phyloP scores from a whole-genome alignment of 2,797 vertebrate species.

The Oryzias dopingdopingensis region DNA sequence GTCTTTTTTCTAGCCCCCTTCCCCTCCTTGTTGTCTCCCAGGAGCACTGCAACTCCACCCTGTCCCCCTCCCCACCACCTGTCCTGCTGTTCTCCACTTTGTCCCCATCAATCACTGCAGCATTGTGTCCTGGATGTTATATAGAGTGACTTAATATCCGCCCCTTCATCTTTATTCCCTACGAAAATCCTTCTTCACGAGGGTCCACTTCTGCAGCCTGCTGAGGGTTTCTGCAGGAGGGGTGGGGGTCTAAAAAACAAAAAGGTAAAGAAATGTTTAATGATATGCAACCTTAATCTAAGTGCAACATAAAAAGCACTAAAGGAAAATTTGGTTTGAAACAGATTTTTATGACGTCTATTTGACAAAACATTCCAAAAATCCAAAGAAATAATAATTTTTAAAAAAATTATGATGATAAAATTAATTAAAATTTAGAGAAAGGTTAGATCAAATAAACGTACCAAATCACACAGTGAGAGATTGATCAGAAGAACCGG shows the following conservation, averaged over 20 bases:
- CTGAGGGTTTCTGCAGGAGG: background rate
- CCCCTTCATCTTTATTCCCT: constrained; percentile 98
- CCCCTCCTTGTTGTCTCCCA: constrained; percentile 80
- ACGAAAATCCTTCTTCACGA: constrained; percentile 85
- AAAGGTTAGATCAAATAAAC: no score
- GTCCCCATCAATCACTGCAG: constrained; percentile 97
- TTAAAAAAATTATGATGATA: no score
- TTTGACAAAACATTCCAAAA: no score
- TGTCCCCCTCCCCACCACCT: constrained; percentile 44
- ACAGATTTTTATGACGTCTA: no score
- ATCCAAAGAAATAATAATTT: no score
- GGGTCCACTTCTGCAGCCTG: constrained; percentile 18
- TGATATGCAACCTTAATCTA: no score
- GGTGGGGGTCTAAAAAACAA: background rate
- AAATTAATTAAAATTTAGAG: no score
- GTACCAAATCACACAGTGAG: no score
- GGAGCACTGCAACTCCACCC: constrained; percentile 66
- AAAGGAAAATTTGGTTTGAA: no score
- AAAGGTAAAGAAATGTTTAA: background rate
- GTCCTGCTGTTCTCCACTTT: constrained; percentile 97
- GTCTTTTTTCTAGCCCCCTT: constrained; percentile 62
- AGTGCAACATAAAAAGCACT: no score
- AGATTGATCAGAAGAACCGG: no score
- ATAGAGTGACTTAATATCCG: constrained; percentile 99
- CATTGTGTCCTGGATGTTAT: constrained; percentile 98